Evolutionary conservation across 2,113 vertebrate genomes (phyloP), one percentile per base, ranked within the genome.

Genomic region (Pogonocichla stellata): DNA sequence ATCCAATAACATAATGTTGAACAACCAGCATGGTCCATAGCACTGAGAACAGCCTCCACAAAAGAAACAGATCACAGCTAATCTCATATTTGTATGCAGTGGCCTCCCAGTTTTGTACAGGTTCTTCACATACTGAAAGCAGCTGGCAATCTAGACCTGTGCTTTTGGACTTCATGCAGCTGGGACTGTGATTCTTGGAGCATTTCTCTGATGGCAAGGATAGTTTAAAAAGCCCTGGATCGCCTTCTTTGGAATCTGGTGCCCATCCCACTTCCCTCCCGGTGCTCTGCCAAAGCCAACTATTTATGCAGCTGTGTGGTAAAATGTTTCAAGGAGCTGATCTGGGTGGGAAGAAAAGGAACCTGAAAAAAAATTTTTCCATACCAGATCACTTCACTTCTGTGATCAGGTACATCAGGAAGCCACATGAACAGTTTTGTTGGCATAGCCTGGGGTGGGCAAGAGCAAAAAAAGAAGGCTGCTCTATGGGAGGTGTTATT

Each of bases 221-320:
- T 19, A 62, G 64, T 65, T 92, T 86, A 83, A 86, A 78, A 50
- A 92, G 56, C 19, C 15, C 24, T 85, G 57, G 33, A 56, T 86
- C 38, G 33, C 54, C 43, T 79, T 29, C 29, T 90, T 36, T 10
- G 18, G 67, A 86, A 8, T 4, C 11, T 23, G 45, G 17, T 85
- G 42, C 58, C 65, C 12, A 9, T 61, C 25, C 40, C 31, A 34
- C 54, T 75, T 73, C 58, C 64, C 48, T 80, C 57, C 34, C 42
- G 47, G 14, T 33, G 18, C 62, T 86, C 56, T 70, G 86, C 86
- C 94, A 97, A 94, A 95, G 67, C 25, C 79, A 90, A 86, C 79
- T 90, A 58, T 95, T 97, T 92, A 73, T 2, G 16, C 90, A 97
- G 95, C 90, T 92, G 82, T 65, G 54, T 80, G 82, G 54, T 61